Conservation (phyloP, 2,888 invertebrate genomes). For the Brenthis ino region DNA sequence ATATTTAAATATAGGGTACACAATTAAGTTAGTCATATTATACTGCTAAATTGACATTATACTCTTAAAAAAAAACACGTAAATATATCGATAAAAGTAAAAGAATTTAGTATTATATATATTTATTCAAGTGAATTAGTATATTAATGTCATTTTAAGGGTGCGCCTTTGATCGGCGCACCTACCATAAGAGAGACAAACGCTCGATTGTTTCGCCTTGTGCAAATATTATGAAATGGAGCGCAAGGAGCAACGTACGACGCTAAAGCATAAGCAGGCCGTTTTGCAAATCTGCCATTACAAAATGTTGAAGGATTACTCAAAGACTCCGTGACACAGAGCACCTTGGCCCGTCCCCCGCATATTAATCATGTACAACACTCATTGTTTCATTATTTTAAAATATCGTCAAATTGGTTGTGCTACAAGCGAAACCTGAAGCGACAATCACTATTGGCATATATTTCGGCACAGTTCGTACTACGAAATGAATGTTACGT, state of each 20-base stretch:
- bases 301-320: conserved; percentile 64
- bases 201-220: conserved; percentile 62
- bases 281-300: conserved; percentile 66
- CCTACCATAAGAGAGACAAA: conserved; percentile 56
- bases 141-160: conserved; percentile 27
- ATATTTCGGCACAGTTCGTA: conserved; percentile 52
- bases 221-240: conserved; percentile 76
- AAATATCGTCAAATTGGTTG: conserved; percentile 47
- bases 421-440: not conserved
- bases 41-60: not conserved
- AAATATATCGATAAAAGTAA: not conserved
- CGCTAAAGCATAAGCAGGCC: conserved; percentile 58
- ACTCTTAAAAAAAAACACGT: not conserved
- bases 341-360: conserved; percentile 49
- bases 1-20: conserved; percentile 15
- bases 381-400: conserved; percentile 58
- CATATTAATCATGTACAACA: conserved; percentile 60
- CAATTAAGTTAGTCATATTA: conserved; percentile 1
- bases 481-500: conserved; percentile 1
- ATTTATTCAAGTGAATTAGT: not conserved
- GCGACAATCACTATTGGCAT: conserved; percentile 11
- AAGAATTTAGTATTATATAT: not conserved
- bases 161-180: conserved; percentile 39
- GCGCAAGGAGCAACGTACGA: conserved; percentile 64
- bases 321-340: conserved; percentile 50